phyloP scores from a whole-genome alignment of 1,140 invertebrate species.

The Dryas iulia region DNA sequence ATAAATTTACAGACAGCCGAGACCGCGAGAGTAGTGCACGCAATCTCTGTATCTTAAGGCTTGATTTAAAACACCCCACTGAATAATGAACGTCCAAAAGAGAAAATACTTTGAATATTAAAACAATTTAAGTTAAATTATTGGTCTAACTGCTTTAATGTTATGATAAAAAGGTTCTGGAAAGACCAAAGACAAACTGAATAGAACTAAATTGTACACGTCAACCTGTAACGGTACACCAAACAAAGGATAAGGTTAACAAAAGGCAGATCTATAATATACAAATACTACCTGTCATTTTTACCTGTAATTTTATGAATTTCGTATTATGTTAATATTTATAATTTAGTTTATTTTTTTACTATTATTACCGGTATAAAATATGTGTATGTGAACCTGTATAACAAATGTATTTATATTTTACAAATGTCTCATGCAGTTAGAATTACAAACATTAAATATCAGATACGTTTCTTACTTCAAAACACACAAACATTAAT shows the following conservation, averaged over 20 bases:
- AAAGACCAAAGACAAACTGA: background rate
- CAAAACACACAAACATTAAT: background rate
- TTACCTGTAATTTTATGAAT: background rate
- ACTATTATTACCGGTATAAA: no score
- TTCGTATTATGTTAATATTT: background rate
- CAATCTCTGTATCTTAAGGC: conserved; percentile 51
- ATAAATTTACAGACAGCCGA: conserved; percentile 69
- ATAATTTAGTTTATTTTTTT: background rate
- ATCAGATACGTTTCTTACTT: background rate
- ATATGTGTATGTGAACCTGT: no score
- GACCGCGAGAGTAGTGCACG: conserved; percentile 52
- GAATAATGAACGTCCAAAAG: conserved; percentile 44
- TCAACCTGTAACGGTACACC: background rate
- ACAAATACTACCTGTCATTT: background rate
- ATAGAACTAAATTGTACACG: background rate
- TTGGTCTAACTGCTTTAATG: background rate
- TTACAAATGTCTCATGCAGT: no score
- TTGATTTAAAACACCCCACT: conserved; percentile 52
- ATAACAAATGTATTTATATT: background rate
- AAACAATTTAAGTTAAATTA: conserved; percentile 20
- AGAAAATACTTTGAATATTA: conserved; percentile 18
- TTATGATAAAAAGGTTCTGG: background rate
- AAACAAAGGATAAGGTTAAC: background rate
- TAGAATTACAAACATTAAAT: background rate
- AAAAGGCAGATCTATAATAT: background rate